These are phyloP conservation scores for Miichthys miiuy DNA, from an alignment of 2,797 vertebrate genomes.

Conservation along the genomic window DNA sequence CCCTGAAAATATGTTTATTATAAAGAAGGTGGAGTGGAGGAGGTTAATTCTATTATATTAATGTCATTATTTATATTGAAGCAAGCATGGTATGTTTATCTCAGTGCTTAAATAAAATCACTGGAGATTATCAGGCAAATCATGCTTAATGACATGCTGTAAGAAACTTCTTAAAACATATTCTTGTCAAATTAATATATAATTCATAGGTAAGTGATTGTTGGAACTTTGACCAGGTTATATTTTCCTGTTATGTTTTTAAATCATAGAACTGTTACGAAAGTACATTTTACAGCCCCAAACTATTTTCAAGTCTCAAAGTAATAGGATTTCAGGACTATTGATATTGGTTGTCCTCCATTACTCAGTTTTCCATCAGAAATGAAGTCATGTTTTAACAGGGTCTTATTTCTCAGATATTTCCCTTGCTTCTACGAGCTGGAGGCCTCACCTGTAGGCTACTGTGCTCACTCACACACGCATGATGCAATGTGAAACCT, in stretches of 20 bases:
- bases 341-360: constrained; percentile 28
- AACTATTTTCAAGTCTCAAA: constrained; percentile 15
- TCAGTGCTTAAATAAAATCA: constrained; percentile 13
- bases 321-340: constrained; percentile 9
- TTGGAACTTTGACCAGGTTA: not conserved
- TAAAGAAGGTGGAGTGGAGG: no score
- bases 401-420: constrained; percentile 68
- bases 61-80: not conserved
- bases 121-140: not conserved
- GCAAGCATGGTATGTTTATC: not conserved
- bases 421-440: constrained; percentile 49
- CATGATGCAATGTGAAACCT: constrained; percentile 87
- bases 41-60: no score
- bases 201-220: not conserved
- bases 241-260: not conserved
- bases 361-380: constrained; percentile 54
- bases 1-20: no score
- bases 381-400: constrained; percentile 77
- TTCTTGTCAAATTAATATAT: not conserved
- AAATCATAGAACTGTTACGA: no score
- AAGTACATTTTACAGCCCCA: not conserved
- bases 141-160: not conserved
- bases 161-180: not conserved
- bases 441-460: constrained; percentile 76
- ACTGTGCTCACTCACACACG: constrained; percentile 70